phyloP scores from a whole-genome alignment of 1,140 invertebrate genomes.

The Drosophila asahinai region DNA sequence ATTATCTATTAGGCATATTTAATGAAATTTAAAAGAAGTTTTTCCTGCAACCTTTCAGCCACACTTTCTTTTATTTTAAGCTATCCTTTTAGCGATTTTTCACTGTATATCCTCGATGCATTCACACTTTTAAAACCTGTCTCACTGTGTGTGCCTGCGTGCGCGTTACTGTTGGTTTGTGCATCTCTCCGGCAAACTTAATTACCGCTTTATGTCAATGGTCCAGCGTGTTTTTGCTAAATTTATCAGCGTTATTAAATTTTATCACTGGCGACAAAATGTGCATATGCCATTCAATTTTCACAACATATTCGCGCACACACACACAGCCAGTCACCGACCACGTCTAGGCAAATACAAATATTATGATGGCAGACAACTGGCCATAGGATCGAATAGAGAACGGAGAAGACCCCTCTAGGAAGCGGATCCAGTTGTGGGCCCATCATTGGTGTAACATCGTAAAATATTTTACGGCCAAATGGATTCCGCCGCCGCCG shows the following conservation, averaged over 20 bases:
- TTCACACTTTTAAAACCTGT: conserved; percentile 25
- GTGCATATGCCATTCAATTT: conserved; percentile 83
- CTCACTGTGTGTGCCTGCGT: conserved; percentile 11
- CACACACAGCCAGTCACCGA: conserved; percentile 47
- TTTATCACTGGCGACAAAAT: conserved; percentile 84
- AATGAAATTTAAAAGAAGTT: neutral
- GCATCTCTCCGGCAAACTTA: conserved; percentile 76
- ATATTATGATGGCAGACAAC: conserved; percentile 80
- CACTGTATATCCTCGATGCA: conserved; percentile 19
- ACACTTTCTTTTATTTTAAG: neutral
- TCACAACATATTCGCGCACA: conserved; percentile 82
- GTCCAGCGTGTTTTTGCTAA: conserved; percentile 84
- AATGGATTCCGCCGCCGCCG: conserved; percentile 46
- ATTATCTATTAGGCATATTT: neutral
- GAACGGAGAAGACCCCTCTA: neutral
- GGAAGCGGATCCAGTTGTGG: conserved; percentile 19
- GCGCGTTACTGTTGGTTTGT: conserved; percentile 48
- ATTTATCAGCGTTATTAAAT: conserved; percentile 85
- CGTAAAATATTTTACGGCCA: conserved; percentile 82
- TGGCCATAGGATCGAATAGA: conserved; percentile 15
- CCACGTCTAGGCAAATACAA: conserved; percentile 76
- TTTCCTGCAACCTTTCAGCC: accelerated
- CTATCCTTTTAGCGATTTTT: conserved; percentile 1
- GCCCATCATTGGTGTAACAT: conserved; percentile 76
- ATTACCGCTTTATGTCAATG: conserved; percentile 84